Evolutionary conservation across 2,113 vertebrate genomes (phyloP).

Genomic region (Marcusenius ussheri): DNA sequence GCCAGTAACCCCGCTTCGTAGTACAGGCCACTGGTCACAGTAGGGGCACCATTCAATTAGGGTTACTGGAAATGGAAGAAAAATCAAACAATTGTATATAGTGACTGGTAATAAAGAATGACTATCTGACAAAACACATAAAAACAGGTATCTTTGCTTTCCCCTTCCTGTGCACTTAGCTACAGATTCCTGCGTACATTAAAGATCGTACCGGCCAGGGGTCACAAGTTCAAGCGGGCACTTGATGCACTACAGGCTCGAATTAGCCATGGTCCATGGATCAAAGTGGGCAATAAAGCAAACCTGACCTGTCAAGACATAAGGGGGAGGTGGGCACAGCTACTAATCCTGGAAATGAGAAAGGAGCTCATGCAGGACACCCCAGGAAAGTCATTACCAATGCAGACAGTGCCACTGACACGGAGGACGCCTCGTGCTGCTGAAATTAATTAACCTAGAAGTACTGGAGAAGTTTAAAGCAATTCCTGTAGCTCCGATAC

Average conservation of each 20-base stretch:
- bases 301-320: neutral
- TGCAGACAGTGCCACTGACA: neutral
- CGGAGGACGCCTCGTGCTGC: neutral
- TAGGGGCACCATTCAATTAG: neutral
- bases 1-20: too few relatives aligned
- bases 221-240: neutral
- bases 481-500: neutral
- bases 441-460: slow-evolving; percentile 17
- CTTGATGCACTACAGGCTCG: neutral
- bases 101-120: neutral
- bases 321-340: neutral
- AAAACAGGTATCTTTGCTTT: neutral
- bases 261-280: slow-evolving; percentile 9
- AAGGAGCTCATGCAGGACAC: slow-evolving; percentile 4
- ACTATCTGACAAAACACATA: neutral
- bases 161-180: neutral
- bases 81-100: neutral
- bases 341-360: slow-evolving; percentile 20
- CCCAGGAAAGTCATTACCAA: slow-evolving; percentile 1
- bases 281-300: slow-evolving; percentile 4
- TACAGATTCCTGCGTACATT: neutral
- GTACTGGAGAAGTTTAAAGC: neutral
- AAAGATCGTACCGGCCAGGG: neutral
- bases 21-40: neutral
- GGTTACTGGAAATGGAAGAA: neutral